Percentiles rank a stretch among this genome's conserved stretches.
Evolutionary conservation across 2,797 vertebrate species (phyloP).

Genomic region (Cynopterus sphinx): DNA sequence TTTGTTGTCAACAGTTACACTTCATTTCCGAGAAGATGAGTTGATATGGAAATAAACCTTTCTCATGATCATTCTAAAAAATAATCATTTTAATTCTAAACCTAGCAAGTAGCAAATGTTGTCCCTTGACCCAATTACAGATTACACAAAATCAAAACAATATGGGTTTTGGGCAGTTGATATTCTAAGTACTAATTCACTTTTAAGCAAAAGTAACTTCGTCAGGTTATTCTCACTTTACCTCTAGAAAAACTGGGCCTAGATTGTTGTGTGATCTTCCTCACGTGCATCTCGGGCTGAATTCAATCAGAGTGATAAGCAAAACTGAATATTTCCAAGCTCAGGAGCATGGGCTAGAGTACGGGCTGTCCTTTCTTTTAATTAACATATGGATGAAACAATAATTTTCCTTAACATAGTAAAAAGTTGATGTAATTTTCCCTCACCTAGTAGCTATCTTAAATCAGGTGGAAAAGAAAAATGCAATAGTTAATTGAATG

Average conservation of each 20-base stretch:
- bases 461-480: slow-evolving; percentile 65
- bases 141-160: background rate
- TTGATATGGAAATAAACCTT: slow-evolving; percentile 12
- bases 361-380: background rate
- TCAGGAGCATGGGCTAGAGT: background rate
- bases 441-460: slow-evolving; percentile 30
- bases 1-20: background rate
- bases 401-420: slow-evolving; percentile 6
- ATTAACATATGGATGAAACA: background rate
- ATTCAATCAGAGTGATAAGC: background rate
- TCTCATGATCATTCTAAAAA: slow-evolving; percentile 4
- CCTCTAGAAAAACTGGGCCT: background rate
- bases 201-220: slow-evolving; percentile 32
- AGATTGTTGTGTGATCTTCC: background rate
- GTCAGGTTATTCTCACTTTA: background rate
- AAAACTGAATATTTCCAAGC: background rate
- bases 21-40: slow-evolving; percentile 19
- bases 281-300: background rate
- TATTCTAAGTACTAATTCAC: background rate
- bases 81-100: slow-evolving; percentile 31
- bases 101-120: background rate
- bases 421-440: slow-evolving; percentile 9
- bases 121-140: background rate
- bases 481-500: slow-evolving; percentile 43
- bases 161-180: background rate